Evolutionary conservation across 2,888 invertebrate genomes (phyloP), one percentile per base, ranked within the genome.

Genomic region (Erannis defoliaria): DNA sequence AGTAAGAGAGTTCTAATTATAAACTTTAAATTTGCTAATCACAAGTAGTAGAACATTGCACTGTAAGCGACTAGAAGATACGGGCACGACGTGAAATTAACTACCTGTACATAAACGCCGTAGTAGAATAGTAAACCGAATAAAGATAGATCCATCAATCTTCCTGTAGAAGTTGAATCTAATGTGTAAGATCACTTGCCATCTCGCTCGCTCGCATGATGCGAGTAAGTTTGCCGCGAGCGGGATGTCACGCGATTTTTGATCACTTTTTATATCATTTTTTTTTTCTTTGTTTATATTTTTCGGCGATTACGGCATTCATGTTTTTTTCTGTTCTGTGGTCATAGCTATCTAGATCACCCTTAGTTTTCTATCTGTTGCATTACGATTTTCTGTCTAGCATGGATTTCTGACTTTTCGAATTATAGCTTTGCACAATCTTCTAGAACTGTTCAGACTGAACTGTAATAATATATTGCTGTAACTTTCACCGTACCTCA

Each of bases 401-500:
- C 69, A 58, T 62, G 61, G 55, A 69, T 67, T 67, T 67, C 63
- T 67, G 64, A 50, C 45, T 54, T 18, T 18, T 26, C 14, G 5
- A 26, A 35, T n/a, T 21, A 21, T 5, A 21, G 21, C 40, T 23
- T 21, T 38, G 9, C 26, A 46, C 16, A 45, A 26, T 10, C 50
- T 49, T 18, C 6, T 31, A 18, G 16, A 31, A 31, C 31, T 19
- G 1, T 38, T 19, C 9, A 10, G 18, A 19, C 9, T 38, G 38
- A 5, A 5, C 33, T 12, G n/a, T 12, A n/a, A n/a, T 33, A 12
- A 33, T 19, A 4, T 18, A 18, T 19, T 14, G 10, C 38, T 4
- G 1, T 14, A n/a, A 35, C 10, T 2, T 18, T 2, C 8, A 9
- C 16, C 8, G 18, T 10, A 2, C 0, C 16, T 16, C 8, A 8